Conservation (phyloP, 2,888 invertebrate species). For the Drosophila cognata region DNA sequence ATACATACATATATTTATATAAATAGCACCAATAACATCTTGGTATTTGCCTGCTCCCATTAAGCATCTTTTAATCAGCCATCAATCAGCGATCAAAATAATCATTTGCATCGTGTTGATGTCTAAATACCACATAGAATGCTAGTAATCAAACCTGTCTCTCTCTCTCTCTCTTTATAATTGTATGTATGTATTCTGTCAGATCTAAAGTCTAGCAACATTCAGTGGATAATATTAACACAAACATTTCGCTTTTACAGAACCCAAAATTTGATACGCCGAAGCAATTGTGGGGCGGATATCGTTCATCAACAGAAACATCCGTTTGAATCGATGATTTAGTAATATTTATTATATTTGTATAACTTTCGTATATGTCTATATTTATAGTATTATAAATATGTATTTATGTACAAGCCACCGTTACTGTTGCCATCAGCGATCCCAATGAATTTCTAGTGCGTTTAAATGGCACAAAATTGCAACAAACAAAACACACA, state of each 20-base stretch:
- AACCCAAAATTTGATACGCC: conserved; percentile 82
- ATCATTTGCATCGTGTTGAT: conserved; percentile 63
- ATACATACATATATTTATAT: conserved; percentile 30
- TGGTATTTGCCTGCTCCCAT: conserved; percentile 62
- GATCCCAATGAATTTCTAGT: conserved; percentile 23
- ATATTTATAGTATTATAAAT: conserved; percentile 41
- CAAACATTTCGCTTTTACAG: conserved; percentile 70
- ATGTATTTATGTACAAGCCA: conserved; percentile 57
- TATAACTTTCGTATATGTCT: conserved; percentile 44
- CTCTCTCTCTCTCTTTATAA: conserved; percentile 1
- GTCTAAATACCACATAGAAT: conserved; percentile 44
- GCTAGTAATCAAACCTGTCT: conserved; percentile 39
- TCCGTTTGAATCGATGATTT: conserved; percentile 83
- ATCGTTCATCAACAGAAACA: conserved; percentile 82
- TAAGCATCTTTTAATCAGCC: conserved; percentile 28
- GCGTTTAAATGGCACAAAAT: conserved; percentile 47
- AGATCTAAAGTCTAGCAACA: conserved; percentile 13
- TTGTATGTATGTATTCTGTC: conserved; percentile 46
- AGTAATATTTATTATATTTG: conserved; percentile 36
- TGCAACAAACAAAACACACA: conserved; percentile 12
- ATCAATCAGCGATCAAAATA: conserved; percentile 27
- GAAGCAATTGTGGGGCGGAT: conserved; percentile 83
- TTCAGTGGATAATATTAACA: conserved; percentile 36
- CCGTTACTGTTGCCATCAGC: conserved; percentile 47
- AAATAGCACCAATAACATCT: conserved; percentile 53